These are phyloP conservation scores for Gnatocerus cornutus DNA, from an alignment of 2,888 invertebrate species.

Conservation along the genomic window DNA sequence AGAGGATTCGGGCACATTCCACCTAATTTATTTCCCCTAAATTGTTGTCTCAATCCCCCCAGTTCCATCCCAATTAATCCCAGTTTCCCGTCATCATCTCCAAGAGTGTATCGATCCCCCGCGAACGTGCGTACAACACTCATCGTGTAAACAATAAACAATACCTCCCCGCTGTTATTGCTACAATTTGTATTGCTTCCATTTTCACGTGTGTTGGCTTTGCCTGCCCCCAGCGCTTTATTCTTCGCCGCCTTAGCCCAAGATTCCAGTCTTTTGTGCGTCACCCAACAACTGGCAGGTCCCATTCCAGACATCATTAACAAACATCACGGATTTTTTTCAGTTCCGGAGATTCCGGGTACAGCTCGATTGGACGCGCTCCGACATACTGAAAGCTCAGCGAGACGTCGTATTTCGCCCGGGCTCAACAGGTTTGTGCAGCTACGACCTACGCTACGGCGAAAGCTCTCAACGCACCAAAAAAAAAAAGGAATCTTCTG, in stretches of 20 bases:
- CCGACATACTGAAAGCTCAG: slow-evolving; percentile 57
- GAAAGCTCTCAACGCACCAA: too few relatives aligned
- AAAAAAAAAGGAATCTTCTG: too few relatives aligned
- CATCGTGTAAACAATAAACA: slow-evolving; percentile 52
- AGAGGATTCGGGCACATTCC: background rate
- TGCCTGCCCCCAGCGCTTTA: slow-evolving; percentile 72
- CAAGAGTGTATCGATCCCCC: slow-evolving; percentile 37
- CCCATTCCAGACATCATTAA: slow-evolving; percentile 74
- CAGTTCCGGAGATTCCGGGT: slow-evolving; percentile 15
- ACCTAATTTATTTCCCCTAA: background rate
- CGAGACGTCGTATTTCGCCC: slow-evolving; percentile 58
- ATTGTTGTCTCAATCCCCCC: slow-evolving; percentile 1
- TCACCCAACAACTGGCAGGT: slow-evolving; percentile 84
- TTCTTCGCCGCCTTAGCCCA: slow-evolving; percentile 86
- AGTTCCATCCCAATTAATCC: slow-evolving; percentile 19
- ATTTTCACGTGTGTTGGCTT: slow-evolving; percentile 62
- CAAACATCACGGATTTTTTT: slow-evolving; percentile 29
- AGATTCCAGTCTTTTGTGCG: slow-evolving; percentile 83
- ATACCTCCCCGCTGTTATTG: slow-evolving; percentile 67
- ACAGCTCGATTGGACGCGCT: slow-evolving; percentile 55
- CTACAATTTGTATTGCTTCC: slow-evolving; percentile 75
- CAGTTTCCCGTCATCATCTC: slow-evolving; percentile 29
- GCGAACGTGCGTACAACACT: slow-evolving; percentile 41
- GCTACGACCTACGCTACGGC: slow-evolving; percentile 52
- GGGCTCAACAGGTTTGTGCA: slow-evolving; percentile 66